Conservation (phyloP, 1,140 invertebrate genomes). For the Phymastichus coffea region DNA sequence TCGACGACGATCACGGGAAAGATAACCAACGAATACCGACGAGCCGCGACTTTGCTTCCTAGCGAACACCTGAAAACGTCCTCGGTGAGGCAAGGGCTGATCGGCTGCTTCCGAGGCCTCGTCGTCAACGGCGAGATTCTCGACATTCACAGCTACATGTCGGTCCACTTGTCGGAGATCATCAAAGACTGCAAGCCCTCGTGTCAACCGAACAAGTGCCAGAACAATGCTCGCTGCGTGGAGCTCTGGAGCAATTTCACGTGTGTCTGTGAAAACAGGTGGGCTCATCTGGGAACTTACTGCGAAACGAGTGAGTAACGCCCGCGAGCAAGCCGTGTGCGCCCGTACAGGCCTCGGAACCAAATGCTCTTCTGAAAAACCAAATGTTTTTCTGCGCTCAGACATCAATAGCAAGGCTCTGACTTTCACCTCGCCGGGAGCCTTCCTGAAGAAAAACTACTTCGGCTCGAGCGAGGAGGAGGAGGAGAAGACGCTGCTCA, state of each 20-base stretch:
- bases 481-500: conserved; percentile 63
- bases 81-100: conserved; percentile 81
- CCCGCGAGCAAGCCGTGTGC: no score
- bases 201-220: conserved; percentile 90
- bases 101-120: conserved; percentile 89
- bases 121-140: conserved; percentile 88
- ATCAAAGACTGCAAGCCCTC: conserved; percentile 91
- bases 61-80: conserved; percentile 78
- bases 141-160: conserved; percentile 91
- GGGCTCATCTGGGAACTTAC: conserved; percentile 84
- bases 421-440: conserved; percentile 80
- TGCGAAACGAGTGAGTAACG: conserved; percentile 86
- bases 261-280: conserved; percentile 86
- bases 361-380: no score
- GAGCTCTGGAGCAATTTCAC: conserved; percentile 91
- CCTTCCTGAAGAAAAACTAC: conserved; percentile 79
- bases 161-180: conserved; percentile 85
- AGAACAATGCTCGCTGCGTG: conserved; percentile 86
- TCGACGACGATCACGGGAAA: background rate
- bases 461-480: conserved; percentile 64
- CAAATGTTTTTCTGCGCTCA: conserved; percentile 43
- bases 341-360: no score
- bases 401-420: conserved; percentile 88
- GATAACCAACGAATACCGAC: background rate
- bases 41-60: no score